Evolutionary conservation across 2,113 vertebrate genomes (phyloP).

Genomic region (Vidua macroura): DNA sequence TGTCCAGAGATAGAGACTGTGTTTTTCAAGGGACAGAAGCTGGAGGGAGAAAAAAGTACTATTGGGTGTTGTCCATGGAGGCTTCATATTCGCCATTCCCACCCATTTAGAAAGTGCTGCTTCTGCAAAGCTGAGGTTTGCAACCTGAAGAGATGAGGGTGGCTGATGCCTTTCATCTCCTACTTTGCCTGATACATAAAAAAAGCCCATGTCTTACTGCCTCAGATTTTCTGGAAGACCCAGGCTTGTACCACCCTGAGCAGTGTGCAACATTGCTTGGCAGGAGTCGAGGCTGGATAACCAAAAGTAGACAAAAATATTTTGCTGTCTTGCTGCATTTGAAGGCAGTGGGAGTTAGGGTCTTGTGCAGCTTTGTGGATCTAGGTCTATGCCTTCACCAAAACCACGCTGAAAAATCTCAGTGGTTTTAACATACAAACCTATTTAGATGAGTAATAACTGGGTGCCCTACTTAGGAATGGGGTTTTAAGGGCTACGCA

Average conservation of each 20-base stretch:
- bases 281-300: not conserved
- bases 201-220: fast-evolving
- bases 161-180: not conserved
- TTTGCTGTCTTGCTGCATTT: not conserved
- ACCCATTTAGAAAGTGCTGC: not conserved
- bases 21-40: not conserved
- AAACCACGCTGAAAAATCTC: not conserved
- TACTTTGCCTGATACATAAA: not conserved
- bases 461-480: constrained; percentile 1
- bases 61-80: fast-evolving
- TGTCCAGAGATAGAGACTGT: not conserved
- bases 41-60: not conserved
- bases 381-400: not conserved
- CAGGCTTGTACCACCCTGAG: not conserved
- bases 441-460: constrained; percentile 3
- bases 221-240: not conserved
- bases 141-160: not conserved
- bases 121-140: fast-evolving
- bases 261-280: not conserved
- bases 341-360: not conserved
- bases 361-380: not conserved
- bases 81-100: not conserved
- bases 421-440: constrained; percentile 41
- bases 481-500: not conserved
- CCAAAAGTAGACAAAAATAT: not conserved